A percentile compares a stretch with the other conserved stretches of the same genome.
Evolutionary conservation across 2,888 invertebrate genomes (phyloP).

Genomic region (Phengaris arion): DNA sequence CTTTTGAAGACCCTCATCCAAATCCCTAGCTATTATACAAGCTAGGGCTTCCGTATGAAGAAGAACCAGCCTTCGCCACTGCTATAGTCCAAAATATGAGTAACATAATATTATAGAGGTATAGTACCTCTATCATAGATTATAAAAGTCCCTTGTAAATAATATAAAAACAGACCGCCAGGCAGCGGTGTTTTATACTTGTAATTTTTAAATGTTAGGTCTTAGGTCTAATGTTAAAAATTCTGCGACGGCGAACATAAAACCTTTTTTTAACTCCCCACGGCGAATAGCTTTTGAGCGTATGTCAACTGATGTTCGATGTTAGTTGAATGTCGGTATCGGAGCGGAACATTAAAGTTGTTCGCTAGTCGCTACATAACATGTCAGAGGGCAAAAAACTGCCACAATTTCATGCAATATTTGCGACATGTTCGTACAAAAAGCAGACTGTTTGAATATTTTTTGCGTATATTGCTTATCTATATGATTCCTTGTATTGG

Average conservation of each 20-base stretch:
- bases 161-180: not conserved
- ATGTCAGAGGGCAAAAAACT: not conserved
- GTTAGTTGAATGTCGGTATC: slow-evolving; percentile 8
- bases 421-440: not conserved
- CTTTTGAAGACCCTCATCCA: too few species aligned
- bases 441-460: not conserved
- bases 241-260: not conserved
- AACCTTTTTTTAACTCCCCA: slow-evolving; percentile 13
- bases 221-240: not conserved
- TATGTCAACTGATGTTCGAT: slow-evolving; percentile 4
- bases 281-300: slow-evolving; percentile 1
- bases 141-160: not conserved
- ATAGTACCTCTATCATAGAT: too few species aligned
- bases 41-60: too few species aligned
- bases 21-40: too few species aligned
- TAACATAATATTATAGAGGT: too few species aligned
- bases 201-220: not conserved
- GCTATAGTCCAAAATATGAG: too few species aligned
- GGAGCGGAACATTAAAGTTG: slow-evolving; percentile 1
- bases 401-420: not conserved
- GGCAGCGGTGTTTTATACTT: not conserved
- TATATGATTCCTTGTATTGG: too few species aligned
- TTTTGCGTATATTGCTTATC: not conserved
- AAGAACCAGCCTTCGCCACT: too few species aligned
- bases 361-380: not conserved